Evolutionary conservation across 2,888 invertebrate species (phyloP).

Genomic region (Campoplex capitator): DNA sequence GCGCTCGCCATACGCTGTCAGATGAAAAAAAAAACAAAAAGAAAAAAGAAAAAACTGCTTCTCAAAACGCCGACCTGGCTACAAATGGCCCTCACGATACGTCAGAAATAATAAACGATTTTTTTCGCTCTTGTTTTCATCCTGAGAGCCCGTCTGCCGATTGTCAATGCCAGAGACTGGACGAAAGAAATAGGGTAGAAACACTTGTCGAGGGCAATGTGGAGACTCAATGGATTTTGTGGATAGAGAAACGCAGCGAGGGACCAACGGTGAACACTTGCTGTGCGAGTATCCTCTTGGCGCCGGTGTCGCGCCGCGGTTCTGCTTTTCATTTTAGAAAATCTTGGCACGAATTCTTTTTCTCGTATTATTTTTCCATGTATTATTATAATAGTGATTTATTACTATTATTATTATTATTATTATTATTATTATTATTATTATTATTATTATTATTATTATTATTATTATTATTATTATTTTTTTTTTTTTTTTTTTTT

Average conservation of each 20-base stretch:
- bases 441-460: too few species aligned
- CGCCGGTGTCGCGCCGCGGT: background rate
- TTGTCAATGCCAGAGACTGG: slow-evolving; percentile 42
- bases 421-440: too few species aligned
- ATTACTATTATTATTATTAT: background rate
- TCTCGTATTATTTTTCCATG: background rate
- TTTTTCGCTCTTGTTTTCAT: slow-evolving; percentile 27
- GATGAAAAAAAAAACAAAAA: background rate
- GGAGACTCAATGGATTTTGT: slow-evolving; percentile 19
- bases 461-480: too few species aligned
- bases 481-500: too few species aligned
- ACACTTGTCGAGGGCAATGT: slow-evolving; percentile 38
- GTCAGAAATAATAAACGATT: slow-evolving; percentile 22
- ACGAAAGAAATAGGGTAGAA: slow-evolving; percentile 1
- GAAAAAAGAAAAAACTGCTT: background rate
- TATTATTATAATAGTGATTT: too few species aligned
- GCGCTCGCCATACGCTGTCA: background rate
- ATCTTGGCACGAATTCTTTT: slow-evolving; percentile 1
- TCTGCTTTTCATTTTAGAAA: slow-evolving; percentile 1
- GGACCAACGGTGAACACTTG: slow-evolving; percentile 2
- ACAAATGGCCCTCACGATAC: slow-evolving; percentile 14
- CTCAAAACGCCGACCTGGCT: background rate
- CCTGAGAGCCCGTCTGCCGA: slow-evolving; percentile 51
- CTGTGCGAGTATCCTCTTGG: slow-evolving; percentile 24
- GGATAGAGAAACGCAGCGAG: background rate